Evolutionary conservation across 2,113 vertebrate species (phyloP), one percentile per base, ranked within the genome.

Genomic region (Sardina pilchardus): DNA sequence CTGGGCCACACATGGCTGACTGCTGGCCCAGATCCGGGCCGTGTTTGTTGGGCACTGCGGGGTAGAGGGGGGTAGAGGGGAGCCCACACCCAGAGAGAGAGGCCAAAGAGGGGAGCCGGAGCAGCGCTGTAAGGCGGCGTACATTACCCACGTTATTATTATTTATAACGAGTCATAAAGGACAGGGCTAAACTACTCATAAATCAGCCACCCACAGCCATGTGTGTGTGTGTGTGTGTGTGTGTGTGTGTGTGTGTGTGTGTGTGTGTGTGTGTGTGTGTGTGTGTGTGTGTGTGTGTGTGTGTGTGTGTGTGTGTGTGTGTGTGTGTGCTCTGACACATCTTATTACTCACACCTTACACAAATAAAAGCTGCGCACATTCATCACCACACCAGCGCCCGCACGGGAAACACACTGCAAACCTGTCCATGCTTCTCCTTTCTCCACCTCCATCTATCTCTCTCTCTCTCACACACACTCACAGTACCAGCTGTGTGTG

Each of bases 161-260:
- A 92, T 92, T 90, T 91, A 90, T 90, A 90, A 88, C 71, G 86
- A 91, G 85, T 91, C 90, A 89, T 90, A 91, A 92, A 90, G 83
- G 85, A 88, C 19, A 36, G 50, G 82, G 78, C 86, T 85, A 88
- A 91, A 88, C 88, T 80, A 36, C 39, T 83, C 87, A 91, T 91
- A 88, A 90, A 91, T 92, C 91, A 92, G 82, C 26, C 81, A 47
- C 44, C 82, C 84, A 39, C 85, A 75, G 45, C 75, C 48, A 88
- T 50, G 24, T 67, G 24, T 26, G 24, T 26, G 24, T 67, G 59
- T 67, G 59, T 67, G 59, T 67, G 59, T 26, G 6, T 26, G 63
- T 71, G 56, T 21, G 56, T 63, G 56, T 63, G 56, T 63, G 56
- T 63, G 21, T 21, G 12, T 63, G 56, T 63, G 56, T 63, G 56